These are phyloP conservation scores for Sebastes oblongus DNA, from an alignment of 2,797 vertebrate species.

Conservation along the genomic window DNA sequence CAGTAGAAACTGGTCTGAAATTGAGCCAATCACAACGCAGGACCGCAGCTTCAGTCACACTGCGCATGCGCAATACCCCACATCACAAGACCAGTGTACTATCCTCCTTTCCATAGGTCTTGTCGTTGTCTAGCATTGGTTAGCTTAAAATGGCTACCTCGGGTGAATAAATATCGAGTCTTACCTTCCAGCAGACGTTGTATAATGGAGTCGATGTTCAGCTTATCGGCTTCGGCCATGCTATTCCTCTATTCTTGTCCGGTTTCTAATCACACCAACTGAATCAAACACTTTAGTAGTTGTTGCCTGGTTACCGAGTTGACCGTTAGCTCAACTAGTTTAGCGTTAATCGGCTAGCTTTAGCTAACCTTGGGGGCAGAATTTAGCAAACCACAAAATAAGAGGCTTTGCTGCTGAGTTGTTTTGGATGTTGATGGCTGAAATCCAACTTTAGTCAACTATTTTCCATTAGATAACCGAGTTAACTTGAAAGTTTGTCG, in stretches of 20 bases:
- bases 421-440: slow-evolving; percentile 26
- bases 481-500: slow-evolving; percentile 4
- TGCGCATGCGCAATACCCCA: too few relatives aligned
- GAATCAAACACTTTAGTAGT: neutral
- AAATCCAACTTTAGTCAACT: slow-evolving; percentile 22
- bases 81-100: too few relatives aligned
- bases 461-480: slow-evolving; percentile 15
- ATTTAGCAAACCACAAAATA: slow-evolving; percentile 66
- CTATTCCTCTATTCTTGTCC: slow-evolving; percentile 52
- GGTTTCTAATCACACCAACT: slow-evolving; percentile 14
- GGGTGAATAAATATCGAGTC: slow-evolving; percentile 57
- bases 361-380: slow-evolving; percentile 76
- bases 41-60: too few relatives aligned
- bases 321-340: slow-evolving; percentile 66
- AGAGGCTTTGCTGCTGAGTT: slow-evolving; percentile 44
- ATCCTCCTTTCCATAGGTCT: too few relatives aligned
- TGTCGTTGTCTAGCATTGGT: slow-evolving; percentile 46
- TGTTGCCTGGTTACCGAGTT: slow-evolving; percentile 43
- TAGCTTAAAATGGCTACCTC: slow-evolving; percentile 73
- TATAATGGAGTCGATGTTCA: slow-evolving; percentile 88
- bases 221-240: slow-evolving; percentile 87
- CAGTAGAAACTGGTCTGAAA: too few relatives aligned
- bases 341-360: slow-evolving; percentile 63
- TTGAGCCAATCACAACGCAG: too few relatives aligned
- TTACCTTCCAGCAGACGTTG: slow-evolving; percentile 87